These are phyloP conservation scores for Tragopan temminckii DNA, from an alignment of 2,797 vertebrate genomes.

Conservation along the genomic window DNA sequence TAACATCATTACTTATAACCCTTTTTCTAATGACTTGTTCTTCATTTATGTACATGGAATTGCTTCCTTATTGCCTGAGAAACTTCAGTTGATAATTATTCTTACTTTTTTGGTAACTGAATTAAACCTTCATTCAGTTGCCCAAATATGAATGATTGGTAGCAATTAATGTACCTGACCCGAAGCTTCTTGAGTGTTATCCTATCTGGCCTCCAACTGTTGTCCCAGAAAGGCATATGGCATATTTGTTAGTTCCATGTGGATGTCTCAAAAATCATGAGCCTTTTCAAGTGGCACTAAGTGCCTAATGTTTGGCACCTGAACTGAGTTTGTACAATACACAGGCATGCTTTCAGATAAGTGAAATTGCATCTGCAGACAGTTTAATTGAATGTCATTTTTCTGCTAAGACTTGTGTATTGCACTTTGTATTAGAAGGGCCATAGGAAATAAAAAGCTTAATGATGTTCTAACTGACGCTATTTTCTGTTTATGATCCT, in stretches of 20 bases:
- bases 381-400: background rate
- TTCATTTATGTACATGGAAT: conserved; percentile 34
- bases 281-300: background rate
- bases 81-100: conserved; percentile 47
- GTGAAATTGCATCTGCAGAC: background rate
- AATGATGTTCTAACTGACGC: background rate
- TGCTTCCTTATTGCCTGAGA: conserved; percentile 53
- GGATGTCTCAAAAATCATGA: background rate
- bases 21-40: conserved; percentile 38
- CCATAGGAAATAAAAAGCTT: background rate
- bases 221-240: background rate
- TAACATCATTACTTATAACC: conserved; percentile 48
- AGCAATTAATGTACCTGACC: background rate
- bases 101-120: conserved; percentile 23
- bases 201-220: background rate
- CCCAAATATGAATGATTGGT: background rate
- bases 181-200: background rate
- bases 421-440: background rate
- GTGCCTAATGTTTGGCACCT: background rate
- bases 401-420: background rate
- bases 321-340: background rate
- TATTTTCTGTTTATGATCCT: background rate
- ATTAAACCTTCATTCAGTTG: conserved; percentile 27
- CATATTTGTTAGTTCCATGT: background rate
- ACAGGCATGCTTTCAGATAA: background rate